Conservation (phyloP, 2,888 invertebrate genomes). For the Andrena camellia region DNA sequence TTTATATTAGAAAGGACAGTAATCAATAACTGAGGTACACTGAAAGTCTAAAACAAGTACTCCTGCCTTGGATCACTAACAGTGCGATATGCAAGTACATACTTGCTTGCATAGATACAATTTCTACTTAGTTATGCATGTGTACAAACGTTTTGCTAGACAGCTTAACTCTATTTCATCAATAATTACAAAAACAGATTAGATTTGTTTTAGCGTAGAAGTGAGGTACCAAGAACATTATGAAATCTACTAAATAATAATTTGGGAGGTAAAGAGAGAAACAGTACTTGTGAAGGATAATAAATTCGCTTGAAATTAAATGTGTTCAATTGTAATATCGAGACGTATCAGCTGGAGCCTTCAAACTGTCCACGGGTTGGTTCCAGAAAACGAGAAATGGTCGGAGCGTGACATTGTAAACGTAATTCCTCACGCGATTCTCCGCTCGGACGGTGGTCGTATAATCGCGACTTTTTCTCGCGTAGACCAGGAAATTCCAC, state of each 20-base stretch:
- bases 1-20: too few relatives aligned
- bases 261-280: background rate
- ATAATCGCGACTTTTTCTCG: background rate
- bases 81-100: background rate
- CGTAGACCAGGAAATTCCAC: conserved; percentile 1
- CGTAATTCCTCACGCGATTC: conserved; percentile 18
- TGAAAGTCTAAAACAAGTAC: too few relatives aligned
- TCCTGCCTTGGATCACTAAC: too few relatives aligned
- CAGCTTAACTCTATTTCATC: background rate
- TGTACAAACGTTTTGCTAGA: background rate
- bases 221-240: background rate
- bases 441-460: background rate
- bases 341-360: background rate
- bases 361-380: background rate
- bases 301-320: background rate
- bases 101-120: background rate
- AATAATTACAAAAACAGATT: background rate
- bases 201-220: background rate
- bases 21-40: too few relatives aligned
- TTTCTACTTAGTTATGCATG: background rate
- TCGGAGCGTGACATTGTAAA: background rate
- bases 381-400: conserved; percentile 5
- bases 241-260: background rate
- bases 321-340: background rate
- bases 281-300: background rate